Conservation (phyloP, 2,113 vertebrate species). For the Pelobates fuscus region DNA sequence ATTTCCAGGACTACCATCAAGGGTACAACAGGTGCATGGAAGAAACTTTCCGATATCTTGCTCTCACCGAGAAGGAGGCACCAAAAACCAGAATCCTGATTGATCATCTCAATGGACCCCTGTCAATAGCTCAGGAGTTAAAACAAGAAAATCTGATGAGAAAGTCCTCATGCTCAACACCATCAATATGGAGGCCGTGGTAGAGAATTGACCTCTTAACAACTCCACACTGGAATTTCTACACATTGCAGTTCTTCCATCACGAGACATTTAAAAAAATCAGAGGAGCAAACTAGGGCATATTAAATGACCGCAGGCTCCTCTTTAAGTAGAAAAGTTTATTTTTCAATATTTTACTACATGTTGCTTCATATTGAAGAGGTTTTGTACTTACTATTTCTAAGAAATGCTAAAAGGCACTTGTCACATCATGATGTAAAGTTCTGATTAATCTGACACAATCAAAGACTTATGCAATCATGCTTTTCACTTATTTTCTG, state of each 20-base stretch:
- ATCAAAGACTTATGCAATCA: no score
- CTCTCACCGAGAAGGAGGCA: constrained; percentile 36
- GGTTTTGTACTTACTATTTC: not conserved
- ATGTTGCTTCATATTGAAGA: constrained; percentile 21
- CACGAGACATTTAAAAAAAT: not conserved
- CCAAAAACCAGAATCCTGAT: constrained; percentile 15
- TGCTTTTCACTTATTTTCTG: no score
- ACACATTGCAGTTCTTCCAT: no score
- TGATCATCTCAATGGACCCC: constrained; percentile 51
- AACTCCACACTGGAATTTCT: no score
- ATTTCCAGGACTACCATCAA: constrained; percentile 57
- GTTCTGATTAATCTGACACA: no score
- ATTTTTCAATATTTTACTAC: constrained; percentile 10
- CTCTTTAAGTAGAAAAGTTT: constrained; percentile 22
- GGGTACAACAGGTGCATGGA: constrained; percentile 69
- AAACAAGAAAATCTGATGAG: constrained; percentile 1
- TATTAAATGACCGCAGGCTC: not conserved
- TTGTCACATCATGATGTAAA: no score
- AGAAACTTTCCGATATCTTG: constrained; percentile 67
- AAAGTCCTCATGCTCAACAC: constrained; percentile 41
- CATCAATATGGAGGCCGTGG: constrained; percentile 75
- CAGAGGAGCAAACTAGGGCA: not conserved
- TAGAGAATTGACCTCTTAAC: constrained; percentile 52
- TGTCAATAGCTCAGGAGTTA: constrained; percentile 46
- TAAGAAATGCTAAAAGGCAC: not conserved